Evolutionary conservation across 2,113 vertebrate species (phyloP), one percentile per base, ranked within the genome.

Genomic region (Hepsetus odoe): DNA sequence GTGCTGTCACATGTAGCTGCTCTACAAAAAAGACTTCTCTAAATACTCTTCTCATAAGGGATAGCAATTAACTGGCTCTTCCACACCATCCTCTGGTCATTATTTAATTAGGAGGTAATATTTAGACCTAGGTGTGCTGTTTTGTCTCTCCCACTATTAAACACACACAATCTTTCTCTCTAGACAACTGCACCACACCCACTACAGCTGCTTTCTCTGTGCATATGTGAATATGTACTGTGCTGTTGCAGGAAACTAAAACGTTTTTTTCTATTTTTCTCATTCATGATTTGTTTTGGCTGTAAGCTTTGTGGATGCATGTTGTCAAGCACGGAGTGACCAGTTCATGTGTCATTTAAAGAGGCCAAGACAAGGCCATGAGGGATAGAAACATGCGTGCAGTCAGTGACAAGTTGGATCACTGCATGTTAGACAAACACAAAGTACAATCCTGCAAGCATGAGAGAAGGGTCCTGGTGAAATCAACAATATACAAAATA

Each of bases 191-290:
- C 35, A 76, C 74, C 74, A 76, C 74, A 76, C 62, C 74, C 49
- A 56, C 74, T 76, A 58, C 74, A 55, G 51, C 35, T 44, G 30
- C 35, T 24, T 42, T 55, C 26, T 59, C 35, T 62, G 61, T 38
- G 73, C 46, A 42, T 62, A 44, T 38, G 55, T 61, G 71, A 18
- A 16, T 67, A 61, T 49, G 28, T 67, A 16, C 35, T 33, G 16
- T 9, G 12, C 11, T 20, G 44, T 22, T 76, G 35, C 35, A 76
- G 18, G 11, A 10, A 44, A 67, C 62, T 20, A 16, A 76, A 68
- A 67, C 22, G 33, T 18, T 68, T 49, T 64, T n/a, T 49, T 56
- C 32, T 73, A 51, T 73, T 79, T 61, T 79, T 79, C n/a, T 61
- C 18, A 28, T 56, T 40, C 26, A 80, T 28, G 61, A 38, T 72